These are phyloP conservation scores for Drosophila anomelani DNA, from an alignment of 2,888 invertebrate species.

Conservation along the genomic window DNA sequence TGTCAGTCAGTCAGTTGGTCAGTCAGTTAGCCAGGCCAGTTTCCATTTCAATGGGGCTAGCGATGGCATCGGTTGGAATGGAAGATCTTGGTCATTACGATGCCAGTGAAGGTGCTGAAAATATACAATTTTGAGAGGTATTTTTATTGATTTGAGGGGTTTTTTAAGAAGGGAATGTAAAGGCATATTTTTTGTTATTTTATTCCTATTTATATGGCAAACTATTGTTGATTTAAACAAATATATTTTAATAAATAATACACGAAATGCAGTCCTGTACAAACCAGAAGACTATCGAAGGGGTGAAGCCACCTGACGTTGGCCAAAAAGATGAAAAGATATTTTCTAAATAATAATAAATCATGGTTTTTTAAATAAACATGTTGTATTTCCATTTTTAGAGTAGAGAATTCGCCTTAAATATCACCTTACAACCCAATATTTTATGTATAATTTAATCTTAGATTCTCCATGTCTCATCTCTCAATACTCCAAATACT, in stretches of 20 bases:
- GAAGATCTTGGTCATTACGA: neutral
- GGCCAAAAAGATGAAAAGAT: neutral
- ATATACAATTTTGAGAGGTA: neutral
- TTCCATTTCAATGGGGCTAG: constrained; percentile 66
- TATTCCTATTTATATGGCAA: too few relatives aligned
- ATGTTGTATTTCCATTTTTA: neutral
- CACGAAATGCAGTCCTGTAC: too few relatives aligned
- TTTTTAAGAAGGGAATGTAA: too few relatives aligned
- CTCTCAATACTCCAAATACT: constrained; percentile 25
- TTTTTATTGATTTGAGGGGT: neutral
- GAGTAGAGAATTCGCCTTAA: neutral
- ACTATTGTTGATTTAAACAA: neutral
- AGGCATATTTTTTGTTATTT: too few relatives aligned
- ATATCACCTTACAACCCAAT: neutral
- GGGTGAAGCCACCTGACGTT: neutral
- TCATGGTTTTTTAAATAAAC: neutral
- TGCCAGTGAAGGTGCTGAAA: neutral
- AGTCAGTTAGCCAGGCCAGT: constrained; percentile 63
- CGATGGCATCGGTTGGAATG: constrained; percentile 31
- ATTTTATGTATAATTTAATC: neutral
- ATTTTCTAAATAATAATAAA: too few relatives aligned
- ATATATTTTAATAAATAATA: neutral
- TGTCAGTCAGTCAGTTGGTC: constrained; percentile 51
- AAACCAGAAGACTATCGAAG: neutral
- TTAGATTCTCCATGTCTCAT: constrained; percentile 27